phyloP scores from a whole-genome alignment of 2,888 invertebrate species.

The Amphipoea lucens region DNA sequence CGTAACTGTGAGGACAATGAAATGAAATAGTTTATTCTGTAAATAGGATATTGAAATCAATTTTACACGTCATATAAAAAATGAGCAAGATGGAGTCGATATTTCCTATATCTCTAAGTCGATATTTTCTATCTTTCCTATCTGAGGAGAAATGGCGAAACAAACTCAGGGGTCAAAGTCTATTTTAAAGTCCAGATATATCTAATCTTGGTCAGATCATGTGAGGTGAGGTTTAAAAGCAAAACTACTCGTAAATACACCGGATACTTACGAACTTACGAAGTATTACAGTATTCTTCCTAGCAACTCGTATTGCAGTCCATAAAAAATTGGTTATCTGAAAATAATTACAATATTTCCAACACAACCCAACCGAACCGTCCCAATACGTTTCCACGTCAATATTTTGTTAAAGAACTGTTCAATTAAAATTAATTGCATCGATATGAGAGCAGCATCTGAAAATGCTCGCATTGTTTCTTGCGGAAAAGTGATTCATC shows the following conservation, averaged over 20 bases:
- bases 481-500: conserved; percentile 14
- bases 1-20: too few species aligned
- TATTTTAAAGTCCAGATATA: too few species aligned
- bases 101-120: too few species aligned
- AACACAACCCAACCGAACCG: not conserved
- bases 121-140: too few species aligned
- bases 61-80: too few species aligned
- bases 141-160: too few species aligned
- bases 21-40: not conserved
- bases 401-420: conserved; percentile 26
- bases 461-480: conserved; percentile 28
- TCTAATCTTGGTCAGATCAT: too few species aligned
- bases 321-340: not conserved
- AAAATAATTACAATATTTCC: not conserved
- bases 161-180: too few species aligned
- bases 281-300: not conserved
- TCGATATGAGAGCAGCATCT: conserved; percentile 30
- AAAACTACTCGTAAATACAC: not conserved
- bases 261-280: not conserved
- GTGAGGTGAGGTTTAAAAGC: not conserved
- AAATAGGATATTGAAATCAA: not conserved
- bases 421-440: conserved; percentile 46
- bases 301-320: not conserved
- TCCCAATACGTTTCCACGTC: conserved; percentile 1
- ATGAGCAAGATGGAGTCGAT: too few species aligned